phyloP scores from a whole-genome alignment of 2,888 invertebrate genomes.

The Drosophila picticornis region DNA sequence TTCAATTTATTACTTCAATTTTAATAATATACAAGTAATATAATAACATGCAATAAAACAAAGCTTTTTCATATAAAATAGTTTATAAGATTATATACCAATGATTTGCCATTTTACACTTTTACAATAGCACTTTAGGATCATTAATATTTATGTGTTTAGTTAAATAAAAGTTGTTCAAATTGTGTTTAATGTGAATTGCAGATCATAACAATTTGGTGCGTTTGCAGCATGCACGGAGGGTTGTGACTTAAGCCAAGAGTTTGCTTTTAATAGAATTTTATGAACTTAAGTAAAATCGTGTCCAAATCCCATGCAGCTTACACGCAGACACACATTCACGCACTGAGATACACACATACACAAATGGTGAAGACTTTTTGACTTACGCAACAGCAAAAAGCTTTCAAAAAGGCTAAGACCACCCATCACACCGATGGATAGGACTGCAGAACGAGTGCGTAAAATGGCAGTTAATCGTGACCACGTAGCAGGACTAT shows the following conservation, averaged over 20 bases:
- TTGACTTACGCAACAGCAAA: slow-evolving; percentile 79
- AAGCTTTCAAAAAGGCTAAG: slow-evolving; percentile 76
- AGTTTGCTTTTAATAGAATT: slow-evolving; percentile 75
- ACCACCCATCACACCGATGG: slow-evolving; percentile 25
- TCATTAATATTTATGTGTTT: background rate
- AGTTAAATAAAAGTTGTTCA: slow-evolving; percentile 18
- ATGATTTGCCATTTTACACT: background rate
- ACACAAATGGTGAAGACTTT: slow-evolving; percentile 56
- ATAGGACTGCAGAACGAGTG: slow-evolving; percentile 37
- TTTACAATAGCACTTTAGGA: background rate
- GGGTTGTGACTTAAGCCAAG: slow-evolving; percentile 49
- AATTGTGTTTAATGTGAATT: slow-evolving; percentile 38
- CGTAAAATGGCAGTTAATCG: slow-evolving; percentile 80
- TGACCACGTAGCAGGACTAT: slow-evolving; percentile 78
- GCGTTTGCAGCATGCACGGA: slow-evolving; percentile 32
- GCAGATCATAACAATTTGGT: slow-evolving; percentile 40
- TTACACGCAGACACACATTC: slow-evolving; percentile 53
- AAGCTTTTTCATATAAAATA: background rate
- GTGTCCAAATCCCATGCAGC: slow-evolving; percentile 76
- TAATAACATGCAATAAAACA: background rate
- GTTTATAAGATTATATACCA: background rate
- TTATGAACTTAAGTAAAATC: slow-evolving; percentile 80
- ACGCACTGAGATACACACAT: slow-evolving; percentile 11
- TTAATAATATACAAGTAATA: background rate
- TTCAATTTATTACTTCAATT: background rate